Evolutionary conservation across 2,797 vertebrate genomes (phyloP).

Genomic region (Emydoidea blandingii): DNA sequence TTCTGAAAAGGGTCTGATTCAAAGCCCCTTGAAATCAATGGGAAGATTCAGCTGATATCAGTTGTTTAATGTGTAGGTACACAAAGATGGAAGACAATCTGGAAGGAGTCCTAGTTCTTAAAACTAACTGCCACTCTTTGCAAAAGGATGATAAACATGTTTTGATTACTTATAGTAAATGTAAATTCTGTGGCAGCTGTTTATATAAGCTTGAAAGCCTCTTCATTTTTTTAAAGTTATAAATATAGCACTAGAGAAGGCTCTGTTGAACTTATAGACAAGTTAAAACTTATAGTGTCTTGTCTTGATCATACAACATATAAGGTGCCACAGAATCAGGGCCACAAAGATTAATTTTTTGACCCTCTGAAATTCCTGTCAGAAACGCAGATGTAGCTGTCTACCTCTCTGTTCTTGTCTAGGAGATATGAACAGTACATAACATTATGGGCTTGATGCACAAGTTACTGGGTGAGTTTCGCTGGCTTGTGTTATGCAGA

Average conservation of each 20-base stretch:
- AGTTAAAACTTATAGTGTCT: background rate
- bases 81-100: constrained; percentile 17
- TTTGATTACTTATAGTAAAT: background rate
- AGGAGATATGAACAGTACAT: background rate
- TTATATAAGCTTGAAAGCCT: background rate
- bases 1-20: background rate
- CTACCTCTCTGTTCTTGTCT: background rate
- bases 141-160: background rate
- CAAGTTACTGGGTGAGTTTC: background rate
- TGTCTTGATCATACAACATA: background rate
- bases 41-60: background rate
- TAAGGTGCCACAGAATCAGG: background rate
- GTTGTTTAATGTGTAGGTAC: background rate
- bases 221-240: background rate
- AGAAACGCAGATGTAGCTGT: background rate
- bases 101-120: constrained; percentile 14
- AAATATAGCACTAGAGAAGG: background rate
- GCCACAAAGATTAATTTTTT: background rate
- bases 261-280: background rate
- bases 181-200: constrained; percentile 6
- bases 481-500: background rate
- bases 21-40: background rate
- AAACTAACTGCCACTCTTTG: background rate
- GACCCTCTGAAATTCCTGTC: background rate
- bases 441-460: background rate